Conservation (phyloP, 2,888 invertebrate genomes). For the Clivina fossor region DNA sequence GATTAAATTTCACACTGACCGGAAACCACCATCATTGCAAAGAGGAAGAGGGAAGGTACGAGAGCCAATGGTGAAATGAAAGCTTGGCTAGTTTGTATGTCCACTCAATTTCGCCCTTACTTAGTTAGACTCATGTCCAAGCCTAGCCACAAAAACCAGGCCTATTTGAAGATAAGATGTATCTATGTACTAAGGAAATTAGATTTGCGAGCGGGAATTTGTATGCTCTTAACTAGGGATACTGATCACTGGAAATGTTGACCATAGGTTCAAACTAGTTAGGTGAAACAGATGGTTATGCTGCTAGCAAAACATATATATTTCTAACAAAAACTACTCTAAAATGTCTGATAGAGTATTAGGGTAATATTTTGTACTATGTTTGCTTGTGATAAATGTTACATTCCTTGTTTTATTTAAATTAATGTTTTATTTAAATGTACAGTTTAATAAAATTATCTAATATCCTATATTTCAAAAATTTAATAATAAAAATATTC, state of each 20-base stretch:
- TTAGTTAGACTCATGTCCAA: background rate
- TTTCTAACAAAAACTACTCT: too few species aligned
- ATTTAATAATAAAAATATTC: too few species aligned
- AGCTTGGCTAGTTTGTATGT: background rate
- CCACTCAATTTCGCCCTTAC: background rate
- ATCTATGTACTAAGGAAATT: constrained; percentile 21
- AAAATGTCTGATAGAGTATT: too few species aligned
- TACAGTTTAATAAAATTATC: too few species aligned
- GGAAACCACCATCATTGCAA: constrained; percentile 9
- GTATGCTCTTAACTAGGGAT: constrained; percentile 1
- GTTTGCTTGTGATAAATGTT: too few species aligned
- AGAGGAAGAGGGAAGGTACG: constrained; percentile 1
- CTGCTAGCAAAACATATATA: too few species aligned
- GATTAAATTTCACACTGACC: constrained; percentile 24
- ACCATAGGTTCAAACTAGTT: background rate
- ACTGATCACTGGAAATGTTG: too few species aligned
- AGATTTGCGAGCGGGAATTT: constrained; percentile 23
- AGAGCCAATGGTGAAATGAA: background rate
- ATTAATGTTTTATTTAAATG: too few species aligned
- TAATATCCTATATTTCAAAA: too few species aligned
- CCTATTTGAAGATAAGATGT: constrained; percentile 26
- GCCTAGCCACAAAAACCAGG: constrained; percentile 15
- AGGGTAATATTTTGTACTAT: too few species aligned
- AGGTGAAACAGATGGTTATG: background rate
- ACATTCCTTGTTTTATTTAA: too few species aligned